phyloP scores from a whole-genome alignment of 1,140 invertebrate species.

The Dendroctonus ponderosae region DNA sequence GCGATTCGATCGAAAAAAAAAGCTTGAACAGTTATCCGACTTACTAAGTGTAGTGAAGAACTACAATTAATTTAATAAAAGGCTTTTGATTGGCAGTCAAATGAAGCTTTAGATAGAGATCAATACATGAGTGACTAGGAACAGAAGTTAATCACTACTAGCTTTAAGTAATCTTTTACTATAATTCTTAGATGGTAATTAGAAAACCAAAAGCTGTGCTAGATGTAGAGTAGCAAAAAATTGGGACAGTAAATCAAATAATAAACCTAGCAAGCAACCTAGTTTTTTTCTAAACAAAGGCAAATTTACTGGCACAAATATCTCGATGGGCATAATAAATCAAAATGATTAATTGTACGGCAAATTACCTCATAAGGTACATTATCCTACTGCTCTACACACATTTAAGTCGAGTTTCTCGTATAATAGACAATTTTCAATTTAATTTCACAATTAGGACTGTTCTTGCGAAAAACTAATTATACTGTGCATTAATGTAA shows the following conservation, averaged over 20 bases:
- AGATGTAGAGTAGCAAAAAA: too few relatives aligned
- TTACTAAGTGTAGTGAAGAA: background rate
- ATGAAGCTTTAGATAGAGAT: background rate
- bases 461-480: background rate
- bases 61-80: conserved; percentile 5
- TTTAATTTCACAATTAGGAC: conserved; percentile 8
- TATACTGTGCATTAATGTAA: too few relatives aligned
- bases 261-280: background rate
- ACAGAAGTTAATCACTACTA: background rate
- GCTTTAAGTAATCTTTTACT: background rate
- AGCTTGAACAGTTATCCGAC: background rate
- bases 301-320: conserved; percentile 10
- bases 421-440: conserved; percentile 9
- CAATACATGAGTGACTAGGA: background rate
- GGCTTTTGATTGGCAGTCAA: conserved; percentile 3
- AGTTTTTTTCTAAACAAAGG: background rate
- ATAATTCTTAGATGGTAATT: too few relatives aligned
- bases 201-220: too few relatives aligned
- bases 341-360: conserved; percentile 25
- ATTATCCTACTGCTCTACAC: conserved; percentile 11
- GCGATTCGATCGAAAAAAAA: too few relatives aligned
- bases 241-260: too few relatives aligned
- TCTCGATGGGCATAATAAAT: conserved; percentile 21
- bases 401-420: background rate
- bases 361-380: conserved; percentile 29